Conservation (phyloP, 2,888 invertebrate species). For the Sthenelais limicola region DNA sequence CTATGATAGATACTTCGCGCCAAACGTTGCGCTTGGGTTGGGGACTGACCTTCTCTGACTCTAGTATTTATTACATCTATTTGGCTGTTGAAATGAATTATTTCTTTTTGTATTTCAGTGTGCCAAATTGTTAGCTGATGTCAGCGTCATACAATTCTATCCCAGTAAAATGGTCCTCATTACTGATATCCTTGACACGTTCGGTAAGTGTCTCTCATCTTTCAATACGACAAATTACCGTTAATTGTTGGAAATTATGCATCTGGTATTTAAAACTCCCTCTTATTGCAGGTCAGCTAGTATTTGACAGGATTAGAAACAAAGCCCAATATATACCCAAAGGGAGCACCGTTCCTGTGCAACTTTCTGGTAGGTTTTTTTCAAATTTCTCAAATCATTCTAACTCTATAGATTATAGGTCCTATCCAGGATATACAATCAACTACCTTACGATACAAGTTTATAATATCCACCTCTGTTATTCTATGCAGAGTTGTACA, state of each 20-base stretch:
- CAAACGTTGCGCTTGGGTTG: too few species aligned
- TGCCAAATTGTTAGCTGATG: constrained; percentile 92
- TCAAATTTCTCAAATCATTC: not conserved
- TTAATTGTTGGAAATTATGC: not conserved
- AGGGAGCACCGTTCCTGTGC: constrained; percentile 66
- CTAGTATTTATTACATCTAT: too few species aligned
- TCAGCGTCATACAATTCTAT: constrained; percentile 93
- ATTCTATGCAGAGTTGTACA: too few species aligned
- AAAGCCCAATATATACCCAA: constrained; percentile 75
- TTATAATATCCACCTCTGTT: not conserved
- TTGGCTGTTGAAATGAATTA: too few species aligned
- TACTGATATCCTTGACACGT: constrained; percentile 95
- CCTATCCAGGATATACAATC: not conserved
- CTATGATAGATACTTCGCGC: too few species aligned
- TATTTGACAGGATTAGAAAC: constrained; percentile 67
- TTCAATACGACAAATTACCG: not conserved
- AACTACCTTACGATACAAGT: not conserved
- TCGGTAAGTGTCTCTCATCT: constrained; percentile 78
- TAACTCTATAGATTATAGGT: not conserved
- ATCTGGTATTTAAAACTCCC: not conserved
- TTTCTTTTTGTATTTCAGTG: constrained; percentile 80
- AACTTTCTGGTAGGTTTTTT: constrained; percentile 66
- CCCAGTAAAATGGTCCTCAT: constrained; percentile 98
- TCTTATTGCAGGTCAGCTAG: constrained; percentile 61
- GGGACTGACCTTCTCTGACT: too few species aligned